These are phyloP conservation scores for Leptodactylus fallax DNA, from an alignment of 2,797 vertebrate species.

Conservation along the genomic window DNA sequence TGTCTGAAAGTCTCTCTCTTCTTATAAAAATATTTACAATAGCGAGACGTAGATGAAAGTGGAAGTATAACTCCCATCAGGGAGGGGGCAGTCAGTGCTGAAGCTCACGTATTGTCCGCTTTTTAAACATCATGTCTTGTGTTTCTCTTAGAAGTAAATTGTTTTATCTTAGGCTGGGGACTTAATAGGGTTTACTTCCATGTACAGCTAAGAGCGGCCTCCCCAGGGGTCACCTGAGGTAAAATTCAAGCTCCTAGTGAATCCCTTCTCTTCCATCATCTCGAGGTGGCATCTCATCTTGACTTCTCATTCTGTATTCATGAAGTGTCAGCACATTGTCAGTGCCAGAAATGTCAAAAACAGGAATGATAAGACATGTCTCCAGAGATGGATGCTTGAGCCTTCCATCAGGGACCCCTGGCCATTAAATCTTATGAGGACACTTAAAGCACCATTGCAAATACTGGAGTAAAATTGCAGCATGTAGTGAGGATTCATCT, in stretches of 20 bases:
- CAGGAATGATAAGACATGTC: neutral
- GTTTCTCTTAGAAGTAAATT: slow-evolving; percentile 35
- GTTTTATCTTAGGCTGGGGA: neutral
- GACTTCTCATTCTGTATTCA: neutral
- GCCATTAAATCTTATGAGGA: no score
- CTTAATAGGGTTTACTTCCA: neutral
- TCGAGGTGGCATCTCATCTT: no score
- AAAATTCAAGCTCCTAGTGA: neutral
- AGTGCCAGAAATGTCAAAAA: neutral
- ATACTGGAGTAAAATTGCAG: no score
- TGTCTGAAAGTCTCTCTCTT: neutral
- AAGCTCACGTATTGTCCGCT: neutral
- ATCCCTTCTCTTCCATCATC: neutral
- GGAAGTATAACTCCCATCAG: neutral
- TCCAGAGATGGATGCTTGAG: neutral
- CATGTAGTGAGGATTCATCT: no score
- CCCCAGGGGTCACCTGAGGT: neutral
- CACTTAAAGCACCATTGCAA: no score
- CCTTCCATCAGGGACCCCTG: no score
- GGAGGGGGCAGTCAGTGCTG: neutral
- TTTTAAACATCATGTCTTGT: slow-evolving; percentile 46
- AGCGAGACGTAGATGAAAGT: slow-evolving; percentile 23
- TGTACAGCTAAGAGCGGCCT: neutral
- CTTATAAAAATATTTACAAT: slow-evolving; percentile 50
- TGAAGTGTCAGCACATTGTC: neutral